phyloP scores from a whole-genome alignment of 2,113 vertebrate species.

The Labeo catla region DNA sequence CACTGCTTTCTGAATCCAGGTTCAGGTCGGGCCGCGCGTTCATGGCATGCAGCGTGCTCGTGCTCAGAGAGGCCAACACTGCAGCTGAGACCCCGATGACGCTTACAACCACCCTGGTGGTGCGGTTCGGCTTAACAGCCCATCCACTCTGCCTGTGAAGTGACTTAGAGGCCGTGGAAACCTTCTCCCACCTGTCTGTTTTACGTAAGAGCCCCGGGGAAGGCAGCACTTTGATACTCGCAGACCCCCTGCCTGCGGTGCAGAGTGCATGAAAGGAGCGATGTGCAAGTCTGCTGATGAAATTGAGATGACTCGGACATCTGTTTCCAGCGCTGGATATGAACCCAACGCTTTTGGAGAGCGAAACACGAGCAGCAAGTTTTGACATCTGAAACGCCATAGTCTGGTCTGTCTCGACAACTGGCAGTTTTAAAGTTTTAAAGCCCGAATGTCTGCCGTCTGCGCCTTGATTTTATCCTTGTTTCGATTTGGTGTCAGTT shows the following conservation, averaged over 20 bases:
- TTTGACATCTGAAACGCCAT: constrained; percentile 70
- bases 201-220: constrained; percentile 51
- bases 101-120: constrained; percentile 57
- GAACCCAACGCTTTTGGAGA: constrained; percentile 3
- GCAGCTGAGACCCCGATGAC: constrained; percentile 62
- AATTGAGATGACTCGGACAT: constrained; percentile 55
- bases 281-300: constrained; percentile 53
- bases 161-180: constrained; percentile 60
- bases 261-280: constrained; percentile 21
- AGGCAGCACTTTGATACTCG: constrained; percentile 35
- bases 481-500: background rate
- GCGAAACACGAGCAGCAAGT: constrained; percentile 55
- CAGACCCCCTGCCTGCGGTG: background rate
- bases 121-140: constrained; percentile 31
- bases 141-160: constrained; percentile 25
- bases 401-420: background rate
- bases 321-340: background rate
- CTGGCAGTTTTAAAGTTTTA: background rate
- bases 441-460: background rate
- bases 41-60: constrained; percentile 69
- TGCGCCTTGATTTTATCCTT: background rate
- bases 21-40: constrained; percentile 57
- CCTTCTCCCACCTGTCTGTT: constrained; percentile 44
- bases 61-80: constrained; percentile 66
- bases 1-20: constrained; percentile 66